Evolutionary conservation across 1,140 invertebrate species (phyloP), one percentile per base, ranked within the genome.

Genomic region (Leptinotarsa undecemlineata): DNA sequence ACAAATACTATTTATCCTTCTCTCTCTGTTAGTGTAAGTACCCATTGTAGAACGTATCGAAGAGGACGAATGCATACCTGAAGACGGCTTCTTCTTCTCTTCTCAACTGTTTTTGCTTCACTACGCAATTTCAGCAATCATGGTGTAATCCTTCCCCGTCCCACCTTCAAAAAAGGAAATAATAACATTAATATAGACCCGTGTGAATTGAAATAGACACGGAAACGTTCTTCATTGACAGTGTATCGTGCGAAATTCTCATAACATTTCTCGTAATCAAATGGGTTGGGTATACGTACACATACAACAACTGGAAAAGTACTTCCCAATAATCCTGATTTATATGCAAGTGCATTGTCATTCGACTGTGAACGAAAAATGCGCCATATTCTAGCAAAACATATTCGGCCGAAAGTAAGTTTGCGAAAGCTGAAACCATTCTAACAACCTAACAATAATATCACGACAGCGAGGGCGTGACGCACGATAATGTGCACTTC

Each of bases 391-490:
- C n/a, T 13, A 17, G n/a, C 51, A 57, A 57, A 57, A 57, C 42
- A 73, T 68, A 68, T 72, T 76, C 69, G 66, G 76, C 72, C 70
- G 77, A 74, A 78, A 78, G 77, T 76, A 71, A 72, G 72, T 78
- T 78, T 74, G 77, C 77, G 77, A 78, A 78, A 78, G 77, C 75
- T 72, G 2, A 48, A 61, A 73, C 57, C 71, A 57, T 19, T 71
- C 61, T 73, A 76, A 81, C 77, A 74, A 80, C 70, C 74, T 76
- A 81, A 81, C 79, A 80, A 81, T 80, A 72, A 74, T 76, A 79
- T 80, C 80, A 81, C 77, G 80, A 80, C 61, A 63, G 19, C n/a
- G 67, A 68, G 78, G 80, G 80, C 80, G 80, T 81, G 80, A 77
- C 79, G 71, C 80, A 81, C 80, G 80, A 81, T 60, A 68, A 77